Evolutionary conservation across 2,888 invertebrate species (phyloP).

Genomic region (Lymantria dispar): DNA sequence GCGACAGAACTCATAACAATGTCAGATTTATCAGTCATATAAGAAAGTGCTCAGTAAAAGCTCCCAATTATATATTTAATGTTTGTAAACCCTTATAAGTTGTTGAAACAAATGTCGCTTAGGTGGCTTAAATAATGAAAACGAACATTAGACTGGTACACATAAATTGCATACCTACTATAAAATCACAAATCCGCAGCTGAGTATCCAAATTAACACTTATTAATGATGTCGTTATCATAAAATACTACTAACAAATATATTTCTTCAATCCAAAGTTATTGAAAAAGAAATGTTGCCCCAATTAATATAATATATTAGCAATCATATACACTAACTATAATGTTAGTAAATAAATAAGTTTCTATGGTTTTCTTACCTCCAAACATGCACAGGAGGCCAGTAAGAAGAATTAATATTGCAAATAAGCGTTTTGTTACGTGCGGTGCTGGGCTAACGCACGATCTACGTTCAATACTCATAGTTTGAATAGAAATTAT

Average conservation of each 20-base stretch:
- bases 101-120: not conserved
- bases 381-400: slow-evolving; percentile 63
- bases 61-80: too few relatives aligned
- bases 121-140: not conserved
- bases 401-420: slow-evolving; percentile 58
- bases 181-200: not conserved
- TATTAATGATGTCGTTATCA: not conserved
- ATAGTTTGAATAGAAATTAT: slow-evolving; percentile 29
- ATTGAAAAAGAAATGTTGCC: not conserved
- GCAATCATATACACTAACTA: not conserved
- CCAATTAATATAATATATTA: not conserved
- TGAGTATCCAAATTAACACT: not conserved
- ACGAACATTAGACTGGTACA: not conserved
- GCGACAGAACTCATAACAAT: too few relatives aligned
- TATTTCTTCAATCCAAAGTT: not conserved
- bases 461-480: slow-evolving; percentile 53
- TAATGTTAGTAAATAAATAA: slow-evolving; percentile 41
- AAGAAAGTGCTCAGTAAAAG: too few relatives aligned
- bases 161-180: not conserved
- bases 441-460: slow-evolving; percentile 52
- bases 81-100: too few relatives aligned
- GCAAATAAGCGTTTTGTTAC: slow-evolving; percentile 62
- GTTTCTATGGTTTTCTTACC: slow-evolving; percentile 43
- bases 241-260: not conserved
- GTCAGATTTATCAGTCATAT: too few relatives aligned